Conservation (phyloP, 2,113 vertebrate genomes). For the Arenaria interpres region DNA sequence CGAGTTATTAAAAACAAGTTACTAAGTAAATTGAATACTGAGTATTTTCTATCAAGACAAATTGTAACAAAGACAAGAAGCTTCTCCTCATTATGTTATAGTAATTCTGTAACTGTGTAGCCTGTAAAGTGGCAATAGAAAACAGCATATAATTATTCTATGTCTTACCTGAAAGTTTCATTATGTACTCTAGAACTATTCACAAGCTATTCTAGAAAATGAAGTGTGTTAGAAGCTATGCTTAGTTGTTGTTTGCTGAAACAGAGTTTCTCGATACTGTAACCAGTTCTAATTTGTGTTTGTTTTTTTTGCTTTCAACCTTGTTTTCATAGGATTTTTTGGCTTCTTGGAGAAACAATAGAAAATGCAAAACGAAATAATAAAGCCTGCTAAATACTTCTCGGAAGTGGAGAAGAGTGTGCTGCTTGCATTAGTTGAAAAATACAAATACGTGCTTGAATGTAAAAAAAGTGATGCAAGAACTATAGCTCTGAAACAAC, state of each 20-base stretch:
- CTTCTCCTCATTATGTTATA: neutral
- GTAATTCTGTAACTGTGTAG: neutral
- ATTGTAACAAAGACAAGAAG: neutral
- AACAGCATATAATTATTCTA: neutral
- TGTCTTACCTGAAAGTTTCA: neutral
- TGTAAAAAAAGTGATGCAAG: conserved; percentile 84
- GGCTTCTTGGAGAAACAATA: conserved; percentile 60
- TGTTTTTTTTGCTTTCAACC: neutral
- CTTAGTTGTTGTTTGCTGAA: neutral
- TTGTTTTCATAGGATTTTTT: conserved; percentile 68
- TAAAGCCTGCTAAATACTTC: conserved; percentile 86
- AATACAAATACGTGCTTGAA: conserved; percentile 83
- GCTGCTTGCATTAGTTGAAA: conserved; percentile 81
- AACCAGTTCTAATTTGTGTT: conserved; percentile 18
- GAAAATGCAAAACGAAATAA: conserved; percentile 88
- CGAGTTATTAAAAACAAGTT: neutral
- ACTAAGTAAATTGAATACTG: neutral
- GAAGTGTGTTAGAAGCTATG: neutral
- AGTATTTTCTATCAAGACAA: neutral
- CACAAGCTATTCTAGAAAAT: neutral
- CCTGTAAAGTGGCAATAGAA: neutral
- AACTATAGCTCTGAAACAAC: conserved; percentile 82
- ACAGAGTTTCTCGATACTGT: neutral
- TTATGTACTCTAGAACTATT: neutral
- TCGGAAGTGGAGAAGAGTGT: conserved; percentile 85